phyloP scores from a whole-genome alignment of 2,797 vertebrate species.

The Hozukius guyotensis region DNA sequence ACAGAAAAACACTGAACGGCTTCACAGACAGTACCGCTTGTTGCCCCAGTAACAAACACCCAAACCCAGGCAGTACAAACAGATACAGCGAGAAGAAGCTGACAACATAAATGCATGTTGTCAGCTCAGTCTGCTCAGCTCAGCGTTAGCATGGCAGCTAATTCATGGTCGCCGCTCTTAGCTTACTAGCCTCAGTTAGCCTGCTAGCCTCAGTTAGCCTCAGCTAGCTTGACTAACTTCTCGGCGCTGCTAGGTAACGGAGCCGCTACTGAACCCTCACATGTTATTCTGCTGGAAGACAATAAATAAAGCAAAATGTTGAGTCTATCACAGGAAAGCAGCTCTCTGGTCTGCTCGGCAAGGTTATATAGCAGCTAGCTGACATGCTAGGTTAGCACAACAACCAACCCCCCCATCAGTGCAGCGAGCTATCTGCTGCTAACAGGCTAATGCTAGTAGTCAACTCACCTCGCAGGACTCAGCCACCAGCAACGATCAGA shows the following conservation, averaged over 20 bases:
- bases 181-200: conserved; percentile 45
- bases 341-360: conserved; percentile 32
- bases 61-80: neutral
- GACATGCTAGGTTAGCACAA: conserved; percentile 73
- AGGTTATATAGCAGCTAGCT: conserved; percentile 68
- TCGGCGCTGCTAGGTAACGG: conserved; percentile 23
- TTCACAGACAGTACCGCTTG: too few relatives aligned
- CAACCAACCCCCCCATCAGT: conserved; percentile 68
- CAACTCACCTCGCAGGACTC: conserved; percentile 80
- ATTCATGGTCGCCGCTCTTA: conserved; percentile 62
- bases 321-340: neutral
- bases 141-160: conserved; percentile 68
- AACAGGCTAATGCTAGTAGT: conserved; percentile 69
- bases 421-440: conserved; percentile 47
- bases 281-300: neutral
- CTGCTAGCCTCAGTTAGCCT: too few relatives aligned
- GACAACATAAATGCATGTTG: conserved; percentile 17
- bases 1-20: neutral
- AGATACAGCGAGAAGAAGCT: neutral
- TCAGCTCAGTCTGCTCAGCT: conserved; percentile 31
- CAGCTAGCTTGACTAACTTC: conserved; percentile 57
- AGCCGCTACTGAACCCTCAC: neutral
- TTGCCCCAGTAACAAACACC: neutral
- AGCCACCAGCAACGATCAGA: conserved; percentile 69
- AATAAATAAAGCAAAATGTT: neutral